Percentiles rank a stretch among this genome's conserved stretches.
These are phyloP conservation scores for Pasiphila rectangulata DNA, from an alignment of 2,888 invertebrate genomes.

Conservation along the genomic window DNA sequence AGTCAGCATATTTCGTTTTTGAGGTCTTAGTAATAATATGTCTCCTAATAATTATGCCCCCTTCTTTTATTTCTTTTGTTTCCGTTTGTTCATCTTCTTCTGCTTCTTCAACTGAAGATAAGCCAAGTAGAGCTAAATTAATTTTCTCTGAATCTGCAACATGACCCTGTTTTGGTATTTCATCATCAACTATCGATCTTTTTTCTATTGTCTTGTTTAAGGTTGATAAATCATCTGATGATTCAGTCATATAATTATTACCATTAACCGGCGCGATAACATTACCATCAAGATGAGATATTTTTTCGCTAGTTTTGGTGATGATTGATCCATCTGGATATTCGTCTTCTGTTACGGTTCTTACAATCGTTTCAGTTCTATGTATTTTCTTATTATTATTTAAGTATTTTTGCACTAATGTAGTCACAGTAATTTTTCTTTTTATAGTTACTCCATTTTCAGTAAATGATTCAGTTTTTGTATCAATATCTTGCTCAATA, in stretches of 20 bases:
- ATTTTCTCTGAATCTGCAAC: constrained; percentile 12
- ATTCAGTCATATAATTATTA: constrained; percentile 41
- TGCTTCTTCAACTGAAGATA: constrained; percentile 22
- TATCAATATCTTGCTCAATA: constrained; percentile 49
- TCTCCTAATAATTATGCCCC: constrained; percentile 21
- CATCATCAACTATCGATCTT: neutral
- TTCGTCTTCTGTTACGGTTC: constrained; percentile 63
- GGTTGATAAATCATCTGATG: constrained; percentile 3
- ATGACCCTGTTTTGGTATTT: neutral
- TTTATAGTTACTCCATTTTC: constrained; percentile 55
- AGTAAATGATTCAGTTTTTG: constrained; percentile 44
- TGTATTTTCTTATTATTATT: constrained; percentile 44
- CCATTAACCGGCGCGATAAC: constrained; percentile 32
- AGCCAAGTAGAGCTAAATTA: constrained; percentile 15
- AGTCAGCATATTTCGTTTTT: constrained; percentile 36
- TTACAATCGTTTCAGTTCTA: constrained; percentile 57
- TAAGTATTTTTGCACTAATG: constrained; percentile 49
- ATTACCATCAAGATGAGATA: constrained; percentile 55
- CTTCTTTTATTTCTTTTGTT: constrained; percentile 32
- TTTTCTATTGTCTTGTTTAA: neutral
- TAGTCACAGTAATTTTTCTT: constrained; percentile 57
- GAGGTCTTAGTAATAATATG: constrained; percentile 25
- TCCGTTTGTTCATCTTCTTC: constrained; percentile 27
- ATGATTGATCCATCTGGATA: constrained; percentile 65
- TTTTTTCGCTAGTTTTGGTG: constrained; percentile 66